These are phyloP conservation scores for Strix occidentalis DNA, from an alignment of 2,797 vertebrate genomes.

Conservation along the genomic window DNA sequence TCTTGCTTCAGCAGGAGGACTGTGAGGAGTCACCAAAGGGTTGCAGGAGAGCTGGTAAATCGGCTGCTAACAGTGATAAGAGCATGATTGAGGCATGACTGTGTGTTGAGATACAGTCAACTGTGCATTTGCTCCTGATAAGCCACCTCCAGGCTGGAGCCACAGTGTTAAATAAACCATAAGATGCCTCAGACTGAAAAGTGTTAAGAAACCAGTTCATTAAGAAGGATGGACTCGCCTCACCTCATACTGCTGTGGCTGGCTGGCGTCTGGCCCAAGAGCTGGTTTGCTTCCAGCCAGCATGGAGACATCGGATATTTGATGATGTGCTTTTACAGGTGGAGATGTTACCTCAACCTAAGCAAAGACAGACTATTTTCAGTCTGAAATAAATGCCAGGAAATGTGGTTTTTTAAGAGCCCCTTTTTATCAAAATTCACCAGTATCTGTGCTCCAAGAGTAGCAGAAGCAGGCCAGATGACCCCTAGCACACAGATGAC, in stretches of 20 bases:
- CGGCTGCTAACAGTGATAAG: background rate
- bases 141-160: background rate
- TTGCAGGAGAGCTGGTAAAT: background rate
- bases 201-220: background rate
- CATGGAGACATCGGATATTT: background rate
- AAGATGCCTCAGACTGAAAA: background rate
- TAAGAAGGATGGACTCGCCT: background rate
- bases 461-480: background rate
- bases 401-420: background rate
- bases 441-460: background rate
- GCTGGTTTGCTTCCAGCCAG: background rate
- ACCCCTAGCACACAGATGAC: background rate
- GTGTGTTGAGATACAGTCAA: background rate
- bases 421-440: background rate
- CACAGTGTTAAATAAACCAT: background rate
- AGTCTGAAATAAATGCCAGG: background rate
- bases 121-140: background rate
- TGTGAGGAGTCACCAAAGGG: background rate
- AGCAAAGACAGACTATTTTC: background rate
- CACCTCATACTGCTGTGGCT: background rate
- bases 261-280: background rate
- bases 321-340: background rate
- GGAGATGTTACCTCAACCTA: background rate
- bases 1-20: background rate
- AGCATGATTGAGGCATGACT: background rate